These are phyloP conservation scores for Cygnus buccinator DNA, from an alignment of 2,113 vertebrate genomes.

Conservation along the genomic window DNA sequence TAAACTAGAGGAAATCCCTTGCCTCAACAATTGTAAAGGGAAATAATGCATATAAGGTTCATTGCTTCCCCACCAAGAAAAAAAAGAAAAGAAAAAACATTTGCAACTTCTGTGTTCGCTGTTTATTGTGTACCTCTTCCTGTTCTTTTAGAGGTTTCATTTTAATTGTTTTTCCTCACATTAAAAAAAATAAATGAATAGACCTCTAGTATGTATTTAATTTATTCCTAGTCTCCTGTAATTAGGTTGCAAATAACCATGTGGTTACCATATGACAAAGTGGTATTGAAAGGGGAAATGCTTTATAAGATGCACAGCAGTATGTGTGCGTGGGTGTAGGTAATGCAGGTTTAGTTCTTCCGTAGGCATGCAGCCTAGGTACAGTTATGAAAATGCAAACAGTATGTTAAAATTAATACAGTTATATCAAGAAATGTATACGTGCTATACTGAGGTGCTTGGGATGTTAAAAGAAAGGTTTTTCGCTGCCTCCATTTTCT, in stretches of 20 bases:
- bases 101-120: background rate
- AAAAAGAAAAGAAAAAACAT: background rate
- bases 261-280: slow-evolving; percentile 10
- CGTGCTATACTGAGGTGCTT: background rate
- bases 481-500: background rate
- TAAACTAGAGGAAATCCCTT: background rate
- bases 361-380: background rate
- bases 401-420: background rate
- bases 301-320: background rate
- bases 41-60: background rate
- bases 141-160: background rate
- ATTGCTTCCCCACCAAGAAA: background rate
- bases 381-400: slow-evolving; percentile 2
- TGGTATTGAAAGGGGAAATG: slow-evolving; percentile 9
- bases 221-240: background rate
- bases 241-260: slow-evolving; percentile 22
- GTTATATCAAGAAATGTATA: background rate
- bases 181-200: slow-evolving; percentile 3
- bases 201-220: background rate
- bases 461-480: background rate
- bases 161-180: background rate
- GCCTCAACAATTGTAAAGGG: background rate
- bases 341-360: background rate
- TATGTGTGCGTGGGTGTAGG: background rate
- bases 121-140: background rate